These are phyloP conservation scores for Coryphaenoides rupestris DNA, from an alignment of 2,113 vertebrate species.

Conservation along the genomic window DNA sequence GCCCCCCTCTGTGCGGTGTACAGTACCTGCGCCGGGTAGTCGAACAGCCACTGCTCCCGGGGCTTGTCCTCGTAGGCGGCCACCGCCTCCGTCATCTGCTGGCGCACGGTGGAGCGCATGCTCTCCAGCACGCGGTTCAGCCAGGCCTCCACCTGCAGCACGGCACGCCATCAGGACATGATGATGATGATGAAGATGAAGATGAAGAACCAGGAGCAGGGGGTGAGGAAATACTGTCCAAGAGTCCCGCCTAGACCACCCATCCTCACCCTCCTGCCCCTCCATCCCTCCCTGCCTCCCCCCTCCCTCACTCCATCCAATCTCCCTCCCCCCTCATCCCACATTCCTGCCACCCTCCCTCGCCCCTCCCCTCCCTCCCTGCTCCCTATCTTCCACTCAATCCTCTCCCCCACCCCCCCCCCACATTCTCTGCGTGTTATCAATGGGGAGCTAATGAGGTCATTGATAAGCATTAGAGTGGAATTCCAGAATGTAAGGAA, in stretches of 20 bases:
- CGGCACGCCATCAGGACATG: neutral
- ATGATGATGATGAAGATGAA: neutral
- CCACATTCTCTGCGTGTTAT: constrained; percentile 28
- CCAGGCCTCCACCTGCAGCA: constrained; percentile 89
- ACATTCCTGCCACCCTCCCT: no score
- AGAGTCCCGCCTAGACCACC: neutral
- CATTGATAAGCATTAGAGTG: constrained; percentile 58
- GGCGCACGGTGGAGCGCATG: constrained; percentile 85
- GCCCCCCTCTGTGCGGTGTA: neutral
- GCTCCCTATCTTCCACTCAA: no score
- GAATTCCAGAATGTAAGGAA: constrained; percentile 46
- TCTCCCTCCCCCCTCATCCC: no score
- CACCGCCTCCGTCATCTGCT: constrained; percentile 80
- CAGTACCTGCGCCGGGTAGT: constrained; percentile 65
- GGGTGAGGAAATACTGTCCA: constrained; percentile 8
- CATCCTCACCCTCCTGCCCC: no score
- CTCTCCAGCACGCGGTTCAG: constrained; percentile 78
- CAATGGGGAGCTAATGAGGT: constrained; percentile 51
- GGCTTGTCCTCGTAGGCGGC: constrained; percentile 86
- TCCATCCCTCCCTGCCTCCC: no score
- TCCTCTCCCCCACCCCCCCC: neutral
- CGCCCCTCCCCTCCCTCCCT: neutral
- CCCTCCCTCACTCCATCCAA: no score
- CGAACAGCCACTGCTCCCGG: constrained; percentile 82
- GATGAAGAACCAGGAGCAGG: neutral